A percentile compares a stretch with the other conserved stretches of the same genome.
phyloP scores from a whole-genome alignment of 2,888 invertebrate species.

The Drosophila siamana region DNA sequence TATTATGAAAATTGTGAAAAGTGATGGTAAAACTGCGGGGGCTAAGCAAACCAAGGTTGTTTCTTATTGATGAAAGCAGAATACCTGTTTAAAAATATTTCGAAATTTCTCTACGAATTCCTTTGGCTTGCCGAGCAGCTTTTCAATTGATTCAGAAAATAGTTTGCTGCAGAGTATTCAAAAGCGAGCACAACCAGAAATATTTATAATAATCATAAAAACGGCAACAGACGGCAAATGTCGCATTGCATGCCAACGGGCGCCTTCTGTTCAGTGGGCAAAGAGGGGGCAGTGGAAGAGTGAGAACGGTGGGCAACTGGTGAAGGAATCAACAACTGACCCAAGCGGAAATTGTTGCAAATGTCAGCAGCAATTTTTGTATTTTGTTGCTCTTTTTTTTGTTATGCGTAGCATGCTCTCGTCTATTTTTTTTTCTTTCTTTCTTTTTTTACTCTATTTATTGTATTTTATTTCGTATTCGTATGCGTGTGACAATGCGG shows the following conservation, averaged over 20 bases:
- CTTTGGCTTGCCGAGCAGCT: too few species aligned
- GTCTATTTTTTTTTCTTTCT: background rate
- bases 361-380: conserved; percentile 67
- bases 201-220: conserved; percentile 73
- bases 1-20: background rate
- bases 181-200: conserved; percentile 18
- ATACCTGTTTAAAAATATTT: background rate
- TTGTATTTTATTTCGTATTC: conserved; percentile 48
- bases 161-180: conserved; percentile 4
- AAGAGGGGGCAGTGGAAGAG: background rate
- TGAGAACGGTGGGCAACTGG: background rate
- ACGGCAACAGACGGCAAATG: conserved; percentile 42
- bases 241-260: conserved; percentile 49
- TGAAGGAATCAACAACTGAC: conserved; percentile 64
- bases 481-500: conserved; percentile 28
- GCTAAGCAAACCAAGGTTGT: conserved; percentile 17
- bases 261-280: background rate
- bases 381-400: conserved; percentile 18
- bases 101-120: too few species aligned
- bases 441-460: conserved; percentile 44
- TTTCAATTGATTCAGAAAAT: too few species aligned
- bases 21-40: conserved; percentile 1
- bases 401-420: conserved; percentile 43
- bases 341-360: conserved; percentile 78
- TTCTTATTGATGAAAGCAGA: background rate